Evolutionary conservation across 2,888 invertebrate species (phyloP), one percentile per base, ranked within the genome.

Genomic region (Ennomos fuscantarius): DNA sequence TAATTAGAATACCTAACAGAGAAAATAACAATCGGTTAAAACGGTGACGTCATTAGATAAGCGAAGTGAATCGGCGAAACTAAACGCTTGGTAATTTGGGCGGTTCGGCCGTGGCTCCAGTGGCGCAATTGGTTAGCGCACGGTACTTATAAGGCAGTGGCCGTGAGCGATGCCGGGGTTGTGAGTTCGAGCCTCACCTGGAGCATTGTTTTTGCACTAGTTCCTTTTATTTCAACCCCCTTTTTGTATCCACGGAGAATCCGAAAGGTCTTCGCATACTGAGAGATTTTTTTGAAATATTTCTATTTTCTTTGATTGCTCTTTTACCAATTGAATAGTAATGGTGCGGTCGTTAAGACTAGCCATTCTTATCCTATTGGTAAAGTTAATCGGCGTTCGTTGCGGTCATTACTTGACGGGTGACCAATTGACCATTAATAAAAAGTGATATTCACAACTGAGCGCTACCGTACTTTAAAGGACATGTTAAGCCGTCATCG

Each of bases 41-140:
- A 24, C 24, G 5, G 37, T 45, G 45, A 41, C 45, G 53, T 41
- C 42, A 32, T 13, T 1, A 12, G 54, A 55, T 55, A 49, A 39
- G 37, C 24, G 8, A 9, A 5, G 11, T 39, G 32, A 11, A 1
- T 45, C 49, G 8, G 43, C n/a, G 24, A 24, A 24, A 10, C 8
- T 39, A 56, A 37, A 5, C 6, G 44, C 1, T 15, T 13, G 10
- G 12, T 44, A 50, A 55, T 65, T 63, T 63, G 40, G 49, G 8
- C 11, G 15, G 9, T 35, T 8, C 48, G 59, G 31, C 49, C n/a
- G 53, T 78, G 89, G 97, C 97, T 96, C 97, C 97, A 97, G 98
- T 98, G 98, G 98, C 98, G 98, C 98, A 98, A 98, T 98, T 97
- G 98, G 98, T 98, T 98, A 98, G 98, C 98, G 98, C 98, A 98